Evolutionary conservation across 2,797 vertebrate genomes (phyloP), one percentile per base, ranked within the genome.

Genomic region (Sphenopsis melanotis): DNA sequence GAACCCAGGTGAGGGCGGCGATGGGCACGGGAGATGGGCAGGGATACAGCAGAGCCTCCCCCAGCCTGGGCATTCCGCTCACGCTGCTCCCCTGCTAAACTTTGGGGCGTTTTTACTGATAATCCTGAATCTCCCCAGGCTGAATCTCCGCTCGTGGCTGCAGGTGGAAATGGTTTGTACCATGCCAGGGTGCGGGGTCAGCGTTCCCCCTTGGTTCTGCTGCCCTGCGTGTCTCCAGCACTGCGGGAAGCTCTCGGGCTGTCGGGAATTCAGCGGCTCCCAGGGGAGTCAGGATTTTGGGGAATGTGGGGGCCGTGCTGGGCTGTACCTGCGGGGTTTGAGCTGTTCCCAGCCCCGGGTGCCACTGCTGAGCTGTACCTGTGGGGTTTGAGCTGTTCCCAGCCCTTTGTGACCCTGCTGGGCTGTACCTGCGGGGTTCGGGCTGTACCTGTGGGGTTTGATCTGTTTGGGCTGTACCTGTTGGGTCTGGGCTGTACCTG

Each of bases 61-160:
- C 19, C 26, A 11, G 10, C 0, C 3, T 1, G 34, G 11, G 20
- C 23, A 10, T 10, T 47, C 36, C 29, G 16, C 22, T 37, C 0
- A 0, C 0, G 1, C 34, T 1, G 24, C 1, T 14, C 12, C 36
- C 57, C 52, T 17, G 29, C 8, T 3, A 2, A 34, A 8, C 17
- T 8, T 17, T 2, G 9, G 26, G 12, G 0, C 0, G 21, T 32
- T 18, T 34, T 59, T 9, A 19, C 53, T 17, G 32, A 2, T 14
- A 5, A 32, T 12, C 7, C 29, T 10, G 11, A 64, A 15, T 9
- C 14, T 3, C 23, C 13, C 70, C 10, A 15, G 56, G 15, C 9
- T 44, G 56, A 13, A 3, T 2, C 13, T 29, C 10, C 4, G 3
- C 8, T 21, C 15, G 7, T 6, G 46, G 11, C 44, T 18, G n/a